Percentiles rank a stretch among this genome's conserved stretches.
phyloP scores from a whole-genome alignment of 2,888 invertebrate species.

The Nowickia ferox region DNA sequence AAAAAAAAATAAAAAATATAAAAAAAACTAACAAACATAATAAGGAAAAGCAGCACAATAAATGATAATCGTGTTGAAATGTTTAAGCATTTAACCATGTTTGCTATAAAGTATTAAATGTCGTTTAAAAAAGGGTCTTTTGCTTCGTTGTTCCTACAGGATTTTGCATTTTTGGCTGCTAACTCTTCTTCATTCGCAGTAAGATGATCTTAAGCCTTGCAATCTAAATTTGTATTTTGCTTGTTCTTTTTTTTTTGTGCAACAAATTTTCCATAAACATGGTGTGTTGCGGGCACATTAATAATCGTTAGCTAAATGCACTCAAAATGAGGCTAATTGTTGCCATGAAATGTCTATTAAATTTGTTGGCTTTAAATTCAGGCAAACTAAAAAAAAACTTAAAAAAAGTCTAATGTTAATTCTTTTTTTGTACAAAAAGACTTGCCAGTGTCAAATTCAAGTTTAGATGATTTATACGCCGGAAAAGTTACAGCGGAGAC shows the following conservation, averaged over 20 bases:
- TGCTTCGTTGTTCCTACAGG: conserved; percentile 27
- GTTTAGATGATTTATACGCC: conserved; percentile 56
- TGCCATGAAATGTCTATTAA: conserved; percentile 72
- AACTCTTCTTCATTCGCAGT: conserved; percentile 40
- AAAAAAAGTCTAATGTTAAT: conserved; percentile 38
- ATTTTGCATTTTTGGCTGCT: not conserved
- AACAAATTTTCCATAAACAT: conserved; percentile 34
- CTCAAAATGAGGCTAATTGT: conserved; percentile 72
- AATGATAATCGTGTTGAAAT: conserved; percentile 73
- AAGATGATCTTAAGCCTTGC: conserved; percentile 27
- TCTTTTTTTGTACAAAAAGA: conserved; percentile 7
- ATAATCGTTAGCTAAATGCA: conserved; percentile 72
- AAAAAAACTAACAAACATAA: not conserved
- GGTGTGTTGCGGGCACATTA: conserved; percentile 70
- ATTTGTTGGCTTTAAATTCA: conserved; percentile 45
- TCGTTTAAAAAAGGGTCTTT: conserved; percentile 61
- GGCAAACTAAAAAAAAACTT: not conserved
- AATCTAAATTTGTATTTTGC: not conserved
- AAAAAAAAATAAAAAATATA: conserved; percentile 13
- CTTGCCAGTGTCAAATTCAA: conserved; percentile 34
- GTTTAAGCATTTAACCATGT: conserved; percentile 68
- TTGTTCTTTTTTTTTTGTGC: not conserved
- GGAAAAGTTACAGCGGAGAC: conserved; percentile 16
- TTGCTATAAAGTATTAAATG: conserved; percentile 68
- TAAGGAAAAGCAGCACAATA: conserved; percentile 29